Evolutionary conservation across 2,888 invertebrate genomes (phyloP).

Genomic region (Cephalotes varians): DNA sequence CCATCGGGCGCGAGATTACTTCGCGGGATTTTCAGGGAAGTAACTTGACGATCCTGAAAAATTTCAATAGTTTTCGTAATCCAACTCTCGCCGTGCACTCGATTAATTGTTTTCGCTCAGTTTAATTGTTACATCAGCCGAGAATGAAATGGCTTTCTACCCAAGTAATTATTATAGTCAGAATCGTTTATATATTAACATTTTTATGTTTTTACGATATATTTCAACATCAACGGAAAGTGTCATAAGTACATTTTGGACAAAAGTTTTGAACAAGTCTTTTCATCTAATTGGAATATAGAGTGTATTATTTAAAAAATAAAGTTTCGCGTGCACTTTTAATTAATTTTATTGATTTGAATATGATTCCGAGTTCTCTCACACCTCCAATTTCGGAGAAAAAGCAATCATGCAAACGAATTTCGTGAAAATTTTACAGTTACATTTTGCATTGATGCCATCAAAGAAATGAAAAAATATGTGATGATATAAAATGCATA

Average conservation of each 20-base stretch:
- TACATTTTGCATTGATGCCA: background rate
- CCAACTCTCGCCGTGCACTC: constrained; percentile 7
- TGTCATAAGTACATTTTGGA: background rate
- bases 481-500: background rate
- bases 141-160: background rate
- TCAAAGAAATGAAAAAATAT: background rate
- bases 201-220: background rate
- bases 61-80: constrained; percentile 32
- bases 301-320: background rate
- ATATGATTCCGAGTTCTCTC: background rate
- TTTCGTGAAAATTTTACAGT: background rate
- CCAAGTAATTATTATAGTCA: background rate
- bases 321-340: background rate
- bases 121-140: constrained; percentile 10
- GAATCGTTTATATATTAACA: background rate
- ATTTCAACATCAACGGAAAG: background rate
- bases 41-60: background rate
- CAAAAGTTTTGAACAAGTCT: background rate
- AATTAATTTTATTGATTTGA: background rate
- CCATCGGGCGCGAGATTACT: background rate
- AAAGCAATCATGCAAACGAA: background rate
- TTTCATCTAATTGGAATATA: background rate
- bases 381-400: background rate
- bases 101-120: constrained; percentile 19
- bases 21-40: constrained; percentile 32